Base-by-base conservation (phyloP, 2,797 vertebrate genomes). In the Octomys mimax region DNA sequence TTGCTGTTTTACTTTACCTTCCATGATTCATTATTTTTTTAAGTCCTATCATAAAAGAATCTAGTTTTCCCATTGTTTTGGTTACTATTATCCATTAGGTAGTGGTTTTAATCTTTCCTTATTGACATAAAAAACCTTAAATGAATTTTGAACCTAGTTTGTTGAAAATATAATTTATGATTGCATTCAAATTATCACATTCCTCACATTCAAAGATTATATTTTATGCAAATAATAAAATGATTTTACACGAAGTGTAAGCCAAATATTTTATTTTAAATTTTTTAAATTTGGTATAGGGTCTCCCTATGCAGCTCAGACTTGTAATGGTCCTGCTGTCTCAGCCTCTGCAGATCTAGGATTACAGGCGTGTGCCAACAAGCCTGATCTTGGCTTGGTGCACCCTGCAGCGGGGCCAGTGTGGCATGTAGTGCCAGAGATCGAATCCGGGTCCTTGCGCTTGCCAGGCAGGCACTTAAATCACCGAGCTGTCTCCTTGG, bases 1-100 rank as follows among this genome's bases (percentile, higher is more conserved):
- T 98, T 96, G 86, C 71, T 94, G 89, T 97, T 97, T 95, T 92
- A 95, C 86, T 96, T 98, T 90, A 98, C 68, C 96, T 96, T 90
- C 94, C 89, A 88, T 94, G 95, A 97, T 93, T 97, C 97, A 97
- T 83, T 97, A 96, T 95, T 98, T 96, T 96, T 96, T 96, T 1
- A 52, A 96, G 49, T 91, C 79, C 68, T 97, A 85, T 95, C 94
- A 97, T 88, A 96, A 96, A 97, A 89, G 92, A 93, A 73, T 73
- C 92, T 75, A 82, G 77, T 97, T 96, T 96, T 95, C 92, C 66
- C 83, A 92, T 1, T 96, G 87, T 36, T 97, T 97, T 95, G 87
- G 88, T 98, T 98, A 96, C 96, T 84, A 81, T 86, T 75, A 94
- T 95, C 89, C 97, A 36, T 96, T 97, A 95, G 87, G 95, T 92